Evolutionary conservation across 2,113 vertebrate genomes (phyloP).

Genomic region (Perca fluviatilis): DNA sequence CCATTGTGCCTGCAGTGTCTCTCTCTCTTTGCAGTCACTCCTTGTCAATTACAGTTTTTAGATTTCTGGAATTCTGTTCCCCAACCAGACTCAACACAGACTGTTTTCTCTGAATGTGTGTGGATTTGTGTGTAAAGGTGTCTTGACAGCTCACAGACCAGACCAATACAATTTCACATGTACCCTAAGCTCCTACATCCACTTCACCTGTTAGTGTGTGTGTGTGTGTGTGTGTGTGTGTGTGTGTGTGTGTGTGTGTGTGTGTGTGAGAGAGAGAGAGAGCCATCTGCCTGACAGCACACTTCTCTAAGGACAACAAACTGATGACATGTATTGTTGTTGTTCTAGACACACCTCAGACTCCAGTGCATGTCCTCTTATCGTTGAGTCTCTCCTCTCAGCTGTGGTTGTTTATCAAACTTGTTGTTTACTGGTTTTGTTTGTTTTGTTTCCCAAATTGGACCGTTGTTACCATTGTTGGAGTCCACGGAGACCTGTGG

Average conservation of each 20-base stretch:
- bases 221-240: slow-evolving; percentile 6
- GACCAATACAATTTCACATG: slow-evolving; percentile 10
- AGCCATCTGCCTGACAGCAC: slow-evolving; percentile 30
- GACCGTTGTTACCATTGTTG: slow-evolving; percentile 21
- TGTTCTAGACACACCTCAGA: slow-evolving; percentile 34
- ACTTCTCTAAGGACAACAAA: slow-evolving; percentile 36
- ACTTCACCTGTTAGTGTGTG: slow-evolving; percentile 36
- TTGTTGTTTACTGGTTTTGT: slow-evolving; percentile 55
- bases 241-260: slow-evolving; percentile 8
- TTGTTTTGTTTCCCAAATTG: slow-evolving; percentile 33
- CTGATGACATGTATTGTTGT: slow-evolving; percentile 49
- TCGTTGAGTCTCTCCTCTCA: slow-evolving; percentile 34
- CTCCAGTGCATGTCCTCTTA: slow-evolving; percentile 37
- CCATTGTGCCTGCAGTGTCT: background rate
- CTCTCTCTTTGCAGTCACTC: background rate
- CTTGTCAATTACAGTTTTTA: background rate
- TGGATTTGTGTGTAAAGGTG: background rate
- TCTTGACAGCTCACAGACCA: slow-evolving; percentile 34
- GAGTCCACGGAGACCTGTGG: slow-evolving; percentile 9
- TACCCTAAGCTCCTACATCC: slow-evolving; percentile 8
- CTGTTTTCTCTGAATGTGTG: background rate
- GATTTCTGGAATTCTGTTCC: background rate
- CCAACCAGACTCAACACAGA: background rate
- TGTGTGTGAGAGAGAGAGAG: background rate
- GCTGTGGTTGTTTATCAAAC: slow-evolving; percentile 55